Evolutionary conservation across 2,797 vertebrate genomes (phyloP).

Genomic region (Lerista edwardsae): DNA sequence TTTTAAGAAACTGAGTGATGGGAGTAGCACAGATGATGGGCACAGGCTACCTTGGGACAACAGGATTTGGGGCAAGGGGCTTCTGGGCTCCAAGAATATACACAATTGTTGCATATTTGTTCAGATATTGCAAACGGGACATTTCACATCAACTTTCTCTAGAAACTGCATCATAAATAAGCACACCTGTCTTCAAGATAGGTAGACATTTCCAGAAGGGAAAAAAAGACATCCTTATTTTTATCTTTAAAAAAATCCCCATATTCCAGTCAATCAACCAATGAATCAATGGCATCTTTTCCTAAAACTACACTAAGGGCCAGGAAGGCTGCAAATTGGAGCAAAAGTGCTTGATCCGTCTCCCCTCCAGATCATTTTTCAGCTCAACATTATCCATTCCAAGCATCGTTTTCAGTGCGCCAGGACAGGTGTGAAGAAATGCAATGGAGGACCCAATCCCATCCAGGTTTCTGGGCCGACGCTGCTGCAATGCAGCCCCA

Average conservation of each 20-base stretch:
- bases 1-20: too few relatives aligned
- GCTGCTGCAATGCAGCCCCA: too few relatives aligned
- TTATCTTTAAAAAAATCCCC: not conserved
- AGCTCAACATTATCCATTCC: not conserved
- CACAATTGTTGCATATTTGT: not conserved
- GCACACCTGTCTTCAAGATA: too few relatives aligned
- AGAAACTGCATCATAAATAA: too few relatives aligned
- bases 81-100: not conserved
- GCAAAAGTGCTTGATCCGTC: not conserved
- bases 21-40: not conserved
- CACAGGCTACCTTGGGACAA: not conserved
- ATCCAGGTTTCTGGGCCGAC: too few relatives aligned
- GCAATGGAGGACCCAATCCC: too few relatives aligned
- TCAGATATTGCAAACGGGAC: too few relatives aligned
- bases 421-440: not conserved
- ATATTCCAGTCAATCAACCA: not conserved
- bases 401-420: too few relatives aligned
- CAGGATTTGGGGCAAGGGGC: not conserved
- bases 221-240: not conserved
- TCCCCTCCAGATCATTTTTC: not conserved
- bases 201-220: not conserved
- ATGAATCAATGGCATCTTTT: not conserved
- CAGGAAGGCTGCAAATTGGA: too few relatives aligned
- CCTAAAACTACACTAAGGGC: not conserved
- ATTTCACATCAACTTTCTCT: too few relatives aligned